Base-by-base conservation (phyloP, 2,113 vertebrate genomes). In the Xyliphius kryptos region DNA sequence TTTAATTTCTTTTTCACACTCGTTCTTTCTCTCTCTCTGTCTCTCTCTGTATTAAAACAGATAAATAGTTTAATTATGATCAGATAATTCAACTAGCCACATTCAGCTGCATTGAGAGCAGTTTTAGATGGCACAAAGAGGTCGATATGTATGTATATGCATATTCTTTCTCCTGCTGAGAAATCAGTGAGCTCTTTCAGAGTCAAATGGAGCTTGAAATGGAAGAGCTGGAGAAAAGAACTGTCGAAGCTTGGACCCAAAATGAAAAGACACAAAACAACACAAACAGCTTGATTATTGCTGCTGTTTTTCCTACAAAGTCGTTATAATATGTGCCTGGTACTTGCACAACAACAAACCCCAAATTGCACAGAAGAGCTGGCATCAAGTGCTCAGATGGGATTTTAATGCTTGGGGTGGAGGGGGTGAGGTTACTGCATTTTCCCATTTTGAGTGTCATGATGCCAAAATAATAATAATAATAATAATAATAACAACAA, bases 121-220 rank as follows among this genome's bases (percentile, higher is more conserved):
- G n/a, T n/a, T n/a, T n/a, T n/a, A n/a, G n/a, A n/a, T n/a, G n/a
- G n/a, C n/a, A n/a, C n/a, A n/a, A n/a, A n/a, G n/a, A n/a, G n/a
- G n/a, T n/a, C n/a, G n/a, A n/a, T n/a, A n/a, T n/a, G n/a, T n/a
- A n/a, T n/a, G n/a, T n/a, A n/a, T n/a, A n/a, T n/a, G n/a, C n/a
- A n/a, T 9, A 15, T 22, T 22, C 10, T 47, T 49, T 44, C 26
- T 19, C 37, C 52, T 21, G 54, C 48, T 56, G 69, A 67, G 63
- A 62, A 67, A 61, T 61, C 57, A 20, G 66, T 66, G 58, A 60
- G 63, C 52, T 67, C 57, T 56, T 67, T 62, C 51, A 47, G 58
- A 61, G 32, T 62, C 37, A 66, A 71, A 71, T 57, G 69, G 52
- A 62, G 47, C 67, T 59, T 64, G 60, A 72, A 63, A 67, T 67